Evolutionary conservation across 37 sponge, comb jelly and placozoan species (phyloP).

Genomic region (Bolinopsis microptera): DNA sequence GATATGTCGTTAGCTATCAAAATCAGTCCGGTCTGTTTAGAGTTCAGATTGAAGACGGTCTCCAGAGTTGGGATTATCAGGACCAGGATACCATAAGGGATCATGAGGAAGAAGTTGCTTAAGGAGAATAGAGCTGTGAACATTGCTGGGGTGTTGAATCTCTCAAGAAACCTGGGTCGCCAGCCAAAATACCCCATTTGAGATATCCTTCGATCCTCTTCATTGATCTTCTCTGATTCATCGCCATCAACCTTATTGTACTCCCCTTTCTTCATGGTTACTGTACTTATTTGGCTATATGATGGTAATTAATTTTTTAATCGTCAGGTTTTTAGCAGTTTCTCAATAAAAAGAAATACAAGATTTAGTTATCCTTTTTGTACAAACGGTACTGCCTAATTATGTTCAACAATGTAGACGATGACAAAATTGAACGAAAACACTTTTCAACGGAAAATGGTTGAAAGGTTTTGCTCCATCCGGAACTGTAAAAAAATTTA

Average conservation of each 20-base stretch:
- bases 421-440: too few relatives aligned
- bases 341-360: too few relatives aligned
- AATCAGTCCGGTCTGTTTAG: slow-evolving; percentile 41
- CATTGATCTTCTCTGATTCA: not conserved
- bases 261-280: not conserved
- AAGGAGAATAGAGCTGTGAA: slow-evolving; percentile 17
- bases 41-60: slow-evolving; percentile 17
- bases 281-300: too few relatives aligned
- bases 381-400: too few relatives aligned
- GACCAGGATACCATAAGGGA: not conserved
- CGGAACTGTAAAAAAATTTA: too few relatives aligned
- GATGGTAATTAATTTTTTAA: too few relatives aligned
- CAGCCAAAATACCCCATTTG: slow-evolving; percentile 25
- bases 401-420: too few relatives aligned
- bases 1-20: slow-evolving; percentile 56
- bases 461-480: too few relatives aligned
- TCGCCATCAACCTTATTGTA: not conserved
- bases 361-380: too few relatives aligned
- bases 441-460: too few relatives aligned
- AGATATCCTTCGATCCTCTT: not conserved
- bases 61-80: slow-evolving; percentile 28
- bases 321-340: too few relatives aligned
- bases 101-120: slow-evolving; percentile 24
- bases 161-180: slow-evolving; percentile 17
- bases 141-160: slow-evolving; percentile 1